Conservation (phyloP, 2,888 invertebrate species). For the Trissoscelio sp. region DNA sequence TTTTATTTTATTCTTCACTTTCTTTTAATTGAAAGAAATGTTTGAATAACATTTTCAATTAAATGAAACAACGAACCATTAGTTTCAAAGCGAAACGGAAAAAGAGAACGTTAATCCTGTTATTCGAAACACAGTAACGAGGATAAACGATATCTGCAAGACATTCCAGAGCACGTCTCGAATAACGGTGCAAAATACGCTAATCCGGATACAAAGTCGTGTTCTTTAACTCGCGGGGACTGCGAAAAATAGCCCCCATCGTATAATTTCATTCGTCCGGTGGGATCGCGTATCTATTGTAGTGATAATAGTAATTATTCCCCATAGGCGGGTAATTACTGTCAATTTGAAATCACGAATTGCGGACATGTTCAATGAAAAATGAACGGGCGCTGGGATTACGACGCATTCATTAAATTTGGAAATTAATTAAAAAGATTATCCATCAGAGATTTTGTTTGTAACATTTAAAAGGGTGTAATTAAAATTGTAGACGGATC, state of each 20-base stretch:
- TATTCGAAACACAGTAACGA: slow-evolving; percentile 15
- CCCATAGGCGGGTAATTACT: slow-evolving; percentile 6
- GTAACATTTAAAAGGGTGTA: not conserved
- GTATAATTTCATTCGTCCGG: slow-evolving; percentile 1
- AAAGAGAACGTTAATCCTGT: slow-evolving; percentile 14
- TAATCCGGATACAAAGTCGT: slow-evolving; percentile 16
- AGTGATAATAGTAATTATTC: no score
- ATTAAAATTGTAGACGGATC: slow-evolving; percentile 19
- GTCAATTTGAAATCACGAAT: not conserved
- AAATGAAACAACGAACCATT: not conserved
- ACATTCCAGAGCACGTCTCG: not conserved
- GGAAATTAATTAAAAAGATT: slow-evolving; percentile 26
- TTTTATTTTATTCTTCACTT: not conserved
- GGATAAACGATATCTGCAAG: slow-evolving; percentile 25
- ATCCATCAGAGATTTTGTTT: slow-evolving; percentile 11
- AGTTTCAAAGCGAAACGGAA: not conserved
- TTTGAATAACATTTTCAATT: slow-evolving; percentile 7
- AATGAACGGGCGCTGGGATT: not conserved
- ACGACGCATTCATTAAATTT: not conserved
- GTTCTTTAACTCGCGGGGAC: not conserved
- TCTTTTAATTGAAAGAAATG: not conserved
- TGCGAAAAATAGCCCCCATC: slow-evolving; percentile 13
- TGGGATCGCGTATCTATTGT: not conserved
- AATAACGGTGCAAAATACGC: slow-evolving; percentile 15
- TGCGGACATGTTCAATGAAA: not conserved